Percentiles rank a stretch among this genome's conserved stretches.
These are phyloP conservation scores for Vombatus ursinus DNA, from an alignment of 2,113 vertebrate genomes.

Conservation along the genomic window DNA sequence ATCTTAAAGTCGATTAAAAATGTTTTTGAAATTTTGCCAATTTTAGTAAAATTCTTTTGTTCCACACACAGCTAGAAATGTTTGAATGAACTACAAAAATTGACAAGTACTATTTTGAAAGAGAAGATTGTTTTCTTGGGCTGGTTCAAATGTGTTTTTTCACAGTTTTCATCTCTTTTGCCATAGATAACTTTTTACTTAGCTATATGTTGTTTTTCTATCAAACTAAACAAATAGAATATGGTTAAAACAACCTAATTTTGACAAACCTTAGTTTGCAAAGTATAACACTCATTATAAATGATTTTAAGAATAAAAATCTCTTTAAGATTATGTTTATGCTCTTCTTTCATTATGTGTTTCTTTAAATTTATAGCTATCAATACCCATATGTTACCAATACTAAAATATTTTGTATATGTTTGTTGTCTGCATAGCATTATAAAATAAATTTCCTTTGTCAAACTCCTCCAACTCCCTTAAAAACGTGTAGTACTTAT, in stretches of 20 bases:
- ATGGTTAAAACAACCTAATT: conserved; percentile 69
- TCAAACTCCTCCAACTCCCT: not conserved
- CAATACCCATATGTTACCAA: not conserved
- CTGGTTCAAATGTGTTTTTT: conserved; percentile 79
- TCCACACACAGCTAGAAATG: conserved; percentile 46
- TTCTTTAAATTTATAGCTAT: conserved; percentile 33
- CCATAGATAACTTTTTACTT: conserved; percentile 45
- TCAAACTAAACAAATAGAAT: not conserved
- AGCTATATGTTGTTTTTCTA: conserved; percentile 10
- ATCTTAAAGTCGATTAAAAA: not conserved
- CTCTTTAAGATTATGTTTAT: not conserved
- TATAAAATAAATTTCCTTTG: not conserved
- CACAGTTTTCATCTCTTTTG: conserved; percentile 60
- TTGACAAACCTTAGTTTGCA: conserved; percentile 73
- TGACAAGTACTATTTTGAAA: conserved; percentile 35
- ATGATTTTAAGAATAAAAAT: conserved; percentile 43
- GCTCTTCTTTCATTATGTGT: conserved; percentile 4
- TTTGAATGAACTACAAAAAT: conserved; percentile 37
- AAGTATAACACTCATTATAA: conserved; percentile 39
- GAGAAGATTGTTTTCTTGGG: conserved; percentile 72
- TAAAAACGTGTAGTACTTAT: not conserved
- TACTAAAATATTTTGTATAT: conserved; percentile 22
- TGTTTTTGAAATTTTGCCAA: conserved; percentile 55
- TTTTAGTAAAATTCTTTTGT: conserved; percentile 73
- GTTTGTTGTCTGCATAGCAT: conserved; percentile 8